Percentiles rank a stretch among this genome's conserved stretches.
These are phyloP conservation scores for Gasterosteus aculeatus DNA, from an alignment of 2,113 vertebrate species.

Conservation along the genomic window DNA sequence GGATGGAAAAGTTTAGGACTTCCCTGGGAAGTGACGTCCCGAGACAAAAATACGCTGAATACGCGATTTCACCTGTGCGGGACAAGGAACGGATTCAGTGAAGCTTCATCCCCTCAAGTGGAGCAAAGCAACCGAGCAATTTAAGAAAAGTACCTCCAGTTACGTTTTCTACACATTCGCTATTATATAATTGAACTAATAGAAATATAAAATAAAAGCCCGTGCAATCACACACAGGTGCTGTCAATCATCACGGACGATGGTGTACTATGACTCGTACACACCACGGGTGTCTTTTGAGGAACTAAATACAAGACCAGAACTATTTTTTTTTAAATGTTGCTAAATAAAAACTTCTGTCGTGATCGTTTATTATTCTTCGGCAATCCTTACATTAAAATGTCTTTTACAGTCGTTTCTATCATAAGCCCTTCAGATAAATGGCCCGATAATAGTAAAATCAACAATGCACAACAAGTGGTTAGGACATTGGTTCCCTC, in stretches of 20 bases:
- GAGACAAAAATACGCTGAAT: slow-evolving; percentile 30
- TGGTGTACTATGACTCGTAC: background rate
- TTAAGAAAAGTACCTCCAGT: background rate
- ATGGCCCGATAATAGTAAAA: background rate
- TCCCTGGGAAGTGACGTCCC: slow-evolving; percentile 74
- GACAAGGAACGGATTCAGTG: background rate
- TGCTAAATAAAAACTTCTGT: background rate
- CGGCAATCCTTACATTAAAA: background rate
- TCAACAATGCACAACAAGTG: background rate
- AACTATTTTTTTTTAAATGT: background rate
- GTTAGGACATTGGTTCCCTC: background rate
- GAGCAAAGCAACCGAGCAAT: background rate
- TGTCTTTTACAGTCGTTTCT: background rate
- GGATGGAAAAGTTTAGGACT: slow-evolving; percentile 54
- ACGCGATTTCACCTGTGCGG: slow-evolving; percentile 28
- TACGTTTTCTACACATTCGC: background rate
- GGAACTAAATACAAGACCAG: background rate
- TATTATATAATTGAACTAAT: background rate
- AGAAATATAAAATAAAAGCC: background rate
- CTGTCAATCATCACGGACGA: background rate
- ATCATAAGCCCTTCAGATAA: background rate
- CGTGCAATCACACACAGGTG: background rate
- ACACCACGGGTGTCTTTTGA: background rate
- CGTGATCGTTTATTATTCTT: background rate
- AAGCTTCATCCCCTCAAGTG: background rate